A percentile compares a stretch with the other conserved stretches of the same genome.
phyloP scores from a whole-genome alignment of 2,797 vertebrate genomes.

The Microctenopoma stevenorrisi region DNA sequence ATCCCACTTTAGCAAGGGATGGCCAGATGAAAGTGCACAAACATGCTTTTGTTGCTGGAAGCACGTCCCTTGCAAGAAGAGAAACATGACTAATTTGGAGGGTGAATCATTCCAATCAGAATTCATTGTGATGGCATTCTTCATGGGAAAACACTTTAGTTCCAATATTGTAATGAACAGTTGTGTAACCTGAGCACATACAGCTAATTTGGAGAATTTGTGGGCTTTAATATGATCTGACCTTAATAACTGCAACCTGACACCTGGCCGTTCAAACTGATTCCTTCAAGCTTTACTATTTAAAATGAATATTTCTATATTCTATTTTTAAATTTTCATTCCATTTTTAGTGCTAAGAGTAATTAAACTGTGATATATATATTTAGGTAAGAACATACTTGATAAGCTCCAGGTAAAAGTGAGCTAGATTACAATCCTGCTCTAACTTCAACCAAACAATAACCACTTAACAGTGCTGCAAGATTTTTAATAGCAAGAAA shows the following conservation, averaged over 20 bases:
- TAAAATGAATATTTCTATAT: background rate
- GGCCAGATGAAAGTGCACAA: conserved; percentile 71
- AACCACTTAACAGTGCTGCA: too few relatives aligned
- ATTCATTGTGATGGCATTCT: conserved; percentile 57
- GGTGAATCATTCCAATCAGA: conserved; percentile 76
- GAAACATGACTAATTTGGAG: conserved; percentile 68
- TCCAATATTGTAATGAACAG: conserved; percentile 54
- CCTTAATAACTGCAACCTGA: conserved; percentile 26
- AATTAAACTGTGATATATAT: too few relatives aligned
- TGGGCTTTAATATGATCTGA: conserved; percentile 32
- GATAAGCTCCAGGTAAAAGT: too few relatives aligned
- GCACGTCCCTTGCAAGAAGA: conserved; percentile 64
- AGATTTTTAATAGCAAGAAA: too few relatives aligned
- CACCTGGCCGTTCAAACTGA: conserved; percentile 24
- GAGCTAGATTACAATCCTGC: too few relatives aligned
- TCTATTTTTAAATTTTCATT: too few relatives aligned
- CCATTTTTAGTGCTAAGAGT: too few relatives aligned
- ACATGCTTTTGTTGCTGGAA: conserved; percentile 75
- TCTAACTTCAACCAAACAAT: too few relatives aligned
- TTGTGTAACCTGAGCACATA: conserved; percentile 59
- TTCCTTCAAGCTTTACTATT: conserved; percentile 4
- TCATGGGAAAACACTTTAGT: conserved; percentile 50
- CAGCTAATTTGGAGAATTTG: conserved; percentile 47
- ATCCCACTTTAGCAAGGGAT: conserved; percentile 69
- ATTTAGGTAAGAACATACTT: too few relatives aligned